Conservation (phyloP, 2,888 invertebrate species). For the Pseudococcus jackbeardsleyi region DNA sequence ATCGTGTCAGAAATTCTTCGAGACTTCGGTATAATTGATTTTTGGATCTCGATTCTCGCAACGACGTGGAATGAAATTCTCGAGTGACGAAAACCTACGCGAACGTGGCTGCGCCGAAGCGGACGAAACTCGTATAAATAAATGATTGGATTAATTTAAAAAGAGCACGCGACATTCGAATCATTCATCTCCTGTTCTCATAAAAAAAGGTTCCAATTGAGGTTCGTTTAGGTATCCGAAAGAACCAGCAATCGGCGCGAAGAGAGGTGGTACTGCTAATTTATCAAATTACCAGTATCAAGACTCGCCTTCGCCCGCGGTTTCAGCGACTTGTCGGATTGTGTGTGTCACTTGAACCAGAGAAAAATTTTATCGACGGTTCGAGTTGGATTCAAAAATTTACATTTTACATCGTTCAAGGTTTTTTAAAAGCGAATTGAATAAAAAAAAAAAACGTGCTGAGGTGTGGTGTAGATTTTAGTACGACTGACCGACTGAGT, state of each 20-base stretch:
- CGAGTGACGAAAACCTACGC: neutral
- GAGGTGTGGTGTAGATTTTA: no score
- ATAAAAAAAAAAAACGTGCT: neutral
- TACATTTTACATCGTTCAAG: neutral
- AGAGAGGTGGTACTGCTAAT: conserved; percentile 34
- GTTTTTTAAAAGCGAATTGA: neutral
- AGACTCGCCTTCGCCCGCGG: neutral
- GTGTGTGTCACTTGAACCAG: neutral
- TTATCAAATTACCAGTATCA: conserved; percentile 9
- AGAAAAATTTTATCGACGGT: neutral
- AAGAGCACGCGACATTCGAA: conserved; percentile 38
- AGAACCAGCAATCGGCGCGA: neutral
- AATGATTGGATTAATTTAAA: conserved; percentile 38
- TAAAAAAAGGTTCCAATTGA: conserved; percentile 43
- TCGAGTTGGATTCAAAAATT: neutral
- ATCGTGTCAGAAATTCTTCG: neutral
- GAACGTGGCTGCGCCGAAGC: neutral
- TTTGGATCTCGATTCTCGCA: neutral
- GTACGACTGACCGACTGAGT: no score
- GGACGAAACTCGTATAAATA: neutral
- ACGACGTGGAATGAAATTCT: neutral
- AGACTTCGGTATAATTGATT: neutral
- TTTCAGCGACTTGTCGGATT: neutral
- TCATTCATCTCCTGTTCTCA: conserved; percentile 39
- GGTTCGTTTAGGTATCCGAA: neutral